Base-by-base conservation (phyloP, 2,888 invertebrate genomes). In the Aphidoletes aphidimyza region DNA sequence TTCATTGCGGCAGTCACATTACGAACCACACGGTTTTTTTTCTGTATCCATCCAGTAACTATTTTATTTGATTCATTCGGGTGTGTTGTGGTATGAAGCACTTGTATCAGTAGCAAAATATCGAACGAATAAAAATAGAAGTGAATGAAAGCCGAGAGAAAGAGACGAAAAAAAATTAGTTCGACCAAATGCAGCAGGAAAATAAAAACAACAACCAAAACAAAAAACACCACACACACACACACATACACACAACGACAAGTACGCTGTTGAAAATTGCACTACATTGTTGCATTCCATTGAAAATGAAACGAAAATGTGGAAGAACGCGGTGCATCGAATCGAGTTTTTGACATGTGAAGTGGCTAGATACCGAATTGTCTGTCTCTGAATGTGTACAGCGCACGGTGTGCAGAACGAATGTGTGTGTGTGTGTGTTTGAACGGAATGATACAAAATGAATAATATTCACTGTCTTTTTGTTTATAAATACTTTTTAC, bases 271-370 rank as follows among this genome's bases (percentile, higher is more conserved):
- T 69, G 69, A 69, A 69, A 69, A 69, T 69, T 69, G 69, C 69
- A 69, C 69, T 69, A 69, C 17, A 69, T 69, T 69, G 69, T 69
- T 69, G 69, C 69, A 69, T 69, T 69, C 69, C 69, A 69, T 69
- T 69, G 69, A 69, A 69, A 69, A 69, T 69, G 34, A 69, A 69
- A 69, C 34, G 69, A 69, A 69, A 8, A 14, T 69, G 69, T 69
- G 30, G 69, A 69, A 14, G 69, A 69, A 69, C 30, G 34, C 9
- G 6, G 69, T 30, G 69, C 69, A 14, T 11, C 34, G 69, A 8
- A 69, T 69, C 69, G 69, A 69, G 69, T 69, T 69, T 69, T 34
- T 69, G 69, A 69, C 69, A 69, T 69, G 69, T 69, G 69, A 69
- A 69, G 69, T 69, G 69, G 26, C 69, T 69, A 14, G 2, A 69